These are phyloP conservation scores for Nasonia oneida DNA, from an alignment of 2,888 invertebrate genomes.

Conservation along the genomic window DNA sequence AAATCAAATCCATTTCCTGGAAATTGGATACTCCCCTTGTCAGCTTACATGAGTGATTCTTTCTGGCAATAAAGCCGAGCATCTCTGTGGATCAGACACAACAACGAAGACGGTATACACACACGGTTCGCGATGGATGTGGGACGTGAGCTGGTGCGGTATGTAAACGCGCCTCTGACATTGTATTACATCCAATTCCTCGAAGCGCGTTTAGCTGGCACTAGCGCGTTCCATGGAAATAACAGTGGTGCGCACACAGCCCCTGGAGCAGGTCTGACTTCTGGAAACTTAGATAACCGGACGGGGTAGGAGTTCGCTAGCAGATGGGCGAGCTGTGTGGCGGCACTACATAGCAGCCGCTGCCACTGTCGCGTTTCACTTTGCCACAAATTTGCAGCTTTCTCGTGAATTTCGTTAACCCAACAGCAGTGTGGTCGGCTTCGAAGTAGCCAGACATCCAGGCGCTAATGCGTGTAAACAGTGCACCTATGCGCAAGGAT, in stretches of 20 bases:
- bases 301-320: background rate
- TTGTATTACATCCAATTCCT: slow-evolving; percentile 21
- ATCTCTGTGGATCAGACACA: background rate
- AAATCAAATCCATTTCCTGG: too few species aligned
- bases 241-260: background rate
- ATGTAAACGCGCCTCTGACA: background rate
- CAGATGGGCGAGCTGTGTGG: background rate
- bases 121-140: background rate
- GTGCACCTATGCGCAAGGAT: background rate
- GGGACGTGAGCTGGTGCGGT: background rate
- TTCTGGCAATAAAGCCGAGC: background rate
- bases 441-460: slow-evolving; percentile 2
- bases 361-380: slow-evolving; percentile 20
- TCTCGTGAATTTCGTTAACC: slow-evolving; percentile 48
- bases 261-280: background rate
- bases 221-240: background rate
- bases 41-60: background rate
- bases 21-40: too few species aligned
- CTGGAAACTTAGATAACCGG: slow-evolving; percentile 19
- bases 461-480: background rate
- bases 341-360: background rate
- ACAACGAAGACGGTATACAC: background rate
- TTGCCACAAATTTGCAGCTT: slow-evolving; percentile 37
- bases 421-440: background rate
- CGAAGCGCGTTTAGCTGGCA: background rate